Base-by-base conservation (phyloP, 2,797 vertebrate species). In the Poecilia wingei region DNA sequence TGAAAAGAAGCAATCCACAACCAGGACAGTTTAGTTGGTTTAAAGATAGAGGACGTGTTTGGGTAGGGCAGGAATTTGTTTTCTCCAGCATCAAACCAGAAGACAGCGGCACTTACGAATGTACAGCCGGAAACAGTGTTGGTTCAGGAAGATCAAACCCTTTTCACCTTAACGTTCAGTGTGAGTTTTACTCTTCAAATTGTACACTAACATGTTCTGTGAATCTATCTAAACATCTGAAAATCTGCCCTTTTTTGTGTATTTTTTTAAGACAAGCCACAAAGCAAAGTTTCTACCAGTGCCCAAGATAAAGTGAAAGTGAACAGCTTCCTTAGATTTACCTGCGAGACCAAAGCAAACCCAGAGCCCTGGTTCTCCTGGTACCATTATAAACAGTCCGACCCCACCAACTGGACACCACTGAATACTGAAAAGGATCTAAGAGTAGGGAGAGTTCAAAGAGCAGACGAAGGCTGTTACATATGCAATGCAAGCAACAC, bases 191-290 rank as follows among this genome's bases (percentile, higher is more conserved):
- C 10, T 3, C 13, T 68, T 10, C 0, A 46, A 73, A 16, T 47
- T 43, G 8, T 36, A 33, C 49, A 33, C 1, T 9, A 6, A 74
- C 2, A 66, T 68, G 12, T 59, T 22, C 3, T 78, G 2, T 57
- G 45, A 83, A 0, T 7, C 13, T 33, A 45, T 16, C 8, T 18
- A 71, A 82, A 53, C 0, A 33, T 45, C 4, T 8, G 0, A 66
- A 39, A 39, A 68, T 43, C 39, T 69, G 66, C 16, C 2, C 2
- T 0, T 2, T 59, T n/a, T 57, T 70, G 47, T 8, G 49, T 64
- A 6, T 59, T 22, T 59, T 59, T 33, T 61, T 61, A 83, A 96
- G 95, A 93, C 80, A 45, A 6, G 6, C 95, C 95, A 43, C 83
- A 71, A 77, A 72, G 71, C 0, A 70, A 0, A 0, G 88, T 94